Percentiles rank a stretch among this genome's conserved stretches.
Evolutionary conservation across 2,797 vertebrate genomes (phyloP).

Genomic region (Novumbra hubbsi): DNA sequence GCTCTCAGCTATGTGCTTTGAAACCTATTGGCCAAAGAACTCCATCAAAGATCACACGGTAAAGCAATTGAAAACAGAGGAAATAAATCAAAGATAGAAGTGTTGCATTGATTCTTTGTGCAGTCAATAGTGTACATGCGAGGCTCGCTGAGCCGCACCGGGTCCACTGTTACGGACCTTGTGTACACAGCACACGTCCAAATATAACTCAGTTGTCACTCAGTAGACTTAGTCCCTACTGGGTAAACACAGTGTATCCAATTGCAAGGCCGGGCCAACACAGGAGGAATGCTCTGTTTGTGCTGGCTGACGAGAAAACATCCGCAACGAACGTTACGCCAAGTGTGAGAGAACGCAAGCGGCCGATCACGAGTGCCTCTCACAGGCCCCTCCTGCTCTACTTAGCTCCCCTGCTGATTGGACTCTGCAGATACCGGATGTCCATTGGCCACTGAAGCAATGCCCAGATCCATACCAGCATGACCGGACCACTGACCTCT

Average conservation of each 20-base stretch:
- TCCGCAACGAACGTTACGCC: conserved; percentile 39
- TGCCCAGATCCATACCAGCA: conserved; percentile 45
- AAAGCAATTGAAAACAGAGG: conserved; percentile 41
- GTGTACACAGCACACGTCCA: conserved; percentile 32
- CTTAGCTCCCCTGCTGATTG: conserved; percentile 34
- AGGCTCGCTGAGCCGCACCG: conserved; percentile 41
- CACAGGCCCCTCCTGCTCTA: background rate
- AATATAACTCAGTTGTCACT: conserved; percentile 56
- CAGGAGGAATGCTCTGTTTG: conserved; percentile 25
- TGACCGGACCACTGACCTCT: conserved; percentile 58
- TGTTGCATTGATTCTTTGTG: conserved; percentile 59
- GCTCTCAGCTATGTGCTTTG: conserved; percentile 54
- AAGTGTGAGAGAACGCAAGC: conserved; percentile 41
- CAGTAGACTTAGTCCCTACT: conserved; percentile 53
- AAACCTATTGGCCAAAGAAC: conserved; percentile 60
- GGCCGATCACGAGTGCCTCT: background rate
- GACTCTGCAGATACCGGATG: background rate
- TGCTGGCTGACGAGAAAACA: conserved; percentile 45
- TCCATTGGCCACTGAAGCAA: background rate
- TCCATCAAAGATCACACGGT: conserved; percentile 59
- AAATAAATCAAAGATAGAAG: conserved; percentile 70
- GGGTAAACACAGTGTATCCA: conserved; percentile 53
- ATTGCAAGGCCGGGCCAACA: background rate
- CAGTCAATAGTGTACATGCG: conserved; percentile 56
- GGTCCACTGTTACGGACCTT: background rate